Evolutionary conservation across 2,888 invertebrate species (phyloP).

Genomic region (Mantis religiosa): DNA sequence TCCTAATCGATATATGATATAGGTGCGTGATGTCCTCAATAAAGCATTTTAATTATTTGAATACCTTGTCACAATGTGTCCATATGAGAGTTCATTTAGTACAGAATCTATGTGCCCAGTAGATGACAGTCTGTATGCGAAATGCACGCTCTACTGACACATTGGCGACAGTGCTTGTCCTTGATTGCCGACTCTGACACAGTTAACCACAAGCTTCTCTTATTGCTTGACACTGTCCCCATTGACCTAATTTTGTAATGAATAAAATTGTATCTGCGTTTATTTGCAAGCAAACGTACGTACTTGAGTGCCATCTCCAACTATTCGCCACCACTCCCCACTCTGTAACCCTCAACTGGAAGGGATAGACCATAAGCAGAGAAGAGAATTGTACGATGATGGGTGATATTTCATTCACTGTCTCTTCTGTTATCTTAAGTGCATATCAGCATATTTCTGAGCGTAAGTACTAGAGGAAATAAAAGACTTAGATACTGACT

Average conservation of each 20-base stretch:
- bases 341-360: neutral
- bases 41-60: too few species aligned
- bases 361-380: neutral
- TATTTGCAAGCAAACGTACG: neutral
- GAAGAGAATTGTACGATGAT: too few species aligned
- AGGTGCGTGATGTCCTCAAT: too few species aligned
- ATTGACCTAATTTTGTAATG: neutral
- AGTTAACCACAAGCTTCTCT: neutral
- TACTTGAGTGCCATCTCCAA: neutral
- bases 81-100: too few species aligned
- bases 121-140: neutral
- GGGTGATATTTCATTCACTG: too few species aligned
- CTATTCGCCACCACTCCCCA: neutral
- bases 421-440: too few species aligned
- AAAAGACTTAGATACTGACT: too few species aligned
- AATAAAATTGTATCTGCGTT: neutral
- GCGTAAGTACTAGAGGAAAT: too few species aligned
- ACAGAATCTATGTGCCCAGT: too few species aligned
- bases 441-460: too few species aligned
- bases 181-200: neutral
- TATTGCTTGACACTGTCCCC: neutral
- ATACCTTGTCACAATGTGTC: too few species aligned
- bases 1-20: too few species aligned
- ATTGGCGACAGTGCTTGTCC: neutral
- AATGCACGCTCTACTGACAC: neutral